phyloP scores from a whole-genome alignment of 2,113 vertebrate genomes.

The Barbus barbus region DNA sequence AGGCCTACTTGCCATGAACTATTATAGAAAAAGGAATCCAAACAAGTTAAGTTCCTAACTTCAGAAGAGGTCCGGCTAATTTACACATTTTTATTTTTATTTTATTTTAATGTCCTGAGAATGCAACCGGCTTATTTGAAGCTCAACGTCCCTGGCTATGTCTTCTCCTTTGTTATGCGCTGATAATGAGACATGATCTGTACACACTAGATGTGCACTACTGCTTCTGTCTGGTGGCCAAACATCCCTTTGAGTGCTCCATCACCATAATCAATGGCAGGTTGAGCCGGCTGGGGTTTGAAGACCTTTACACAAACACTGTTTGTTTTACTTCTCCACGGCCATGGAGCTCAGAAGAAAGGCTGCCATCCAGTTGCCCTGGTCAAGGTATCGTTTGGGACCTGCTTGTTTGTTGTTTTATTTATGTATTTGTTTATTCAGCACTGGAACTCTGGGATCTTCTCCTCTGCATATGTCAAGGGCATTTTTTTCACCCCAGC shows the following conservation, averaged over 20 bases:
- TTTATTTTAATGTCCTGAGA: constrained; percentile 20
- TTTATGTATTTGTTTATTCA: constrained; percentile 56
- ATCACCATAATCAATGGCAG: constrained; percentile 65
- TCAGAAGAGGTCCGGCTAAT: background rate
- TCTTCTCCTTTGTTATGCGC: constrained; percentile 10
- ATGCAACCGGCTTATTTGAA: constrained; percentile 23
- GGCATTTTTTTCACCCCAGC: constrained; percentile 2
- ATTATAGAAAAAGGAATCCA: background rate
- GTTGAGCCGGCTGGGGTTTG: constrained; percentile 52
- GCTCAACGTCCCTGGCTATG: constrained; percentile 12
- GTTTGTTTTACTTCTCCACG: constrained; percentile 53
- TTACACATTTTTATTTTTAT: background rate
- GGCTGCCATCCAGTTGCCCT: constrained; percentile 43
- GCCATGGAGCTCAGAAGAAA: constrained; percentile 48
- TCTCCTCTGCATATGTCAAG: constrained; percentile 47
- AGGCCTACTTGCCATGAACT: background rate
- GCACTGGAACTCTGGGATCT: constrained; percentile 30
- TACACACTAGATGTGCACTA: constrained; percentile 43
- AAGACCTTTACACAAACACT: constrained; percentile 60
- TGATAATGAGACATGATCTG: constrained; percentile 50
- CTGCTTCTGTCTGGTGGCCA: constrained; percentile 45
- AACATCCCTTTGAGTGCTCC: constrained; percentile 43
- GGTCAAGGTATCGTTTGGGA: constrained; percentile 56
- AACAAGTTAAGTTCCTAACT: background rate
- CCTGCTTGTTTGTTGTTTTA: constrained; percentile 51